A percentile compares a stretch with the other conserved stretches of the same genome.
These are phyloP conservation scores for Percopsis transmontana DNA, from an alignment of 2,113 vertebrate genomes.

Conservation along the genomic window DNA sequence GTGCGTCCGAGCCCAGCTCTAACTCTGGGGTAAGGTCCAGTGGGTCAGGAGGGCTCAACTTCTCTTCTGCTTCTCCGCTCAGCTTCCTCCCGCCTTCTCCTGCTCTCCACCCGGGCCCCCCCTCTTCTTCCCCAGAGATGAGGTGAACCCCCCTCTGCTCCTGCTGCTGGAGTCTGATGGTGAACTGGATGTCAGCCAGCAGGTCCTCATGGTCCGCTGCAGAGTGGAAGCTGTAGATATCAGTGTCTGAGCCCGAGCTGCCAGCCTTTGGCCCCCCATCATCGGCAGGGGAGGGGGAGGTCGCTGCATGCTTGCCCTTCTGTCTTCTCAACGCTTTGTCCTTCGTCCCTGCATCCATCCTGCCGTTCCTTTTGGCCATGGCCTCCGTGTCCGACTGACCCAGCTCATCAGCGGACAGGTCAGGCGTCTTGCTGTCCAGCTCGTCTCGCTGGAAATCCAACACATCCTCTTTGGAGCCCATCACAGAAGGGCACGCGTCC, in stretches of 20 bases:
- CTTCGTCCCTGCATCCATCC: constrained; percentile 20
- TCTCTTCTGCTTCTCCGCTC: constrained; percentile 33
- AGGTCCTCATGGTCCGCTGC: constrained; percentile 94
- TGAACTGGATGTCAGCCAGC: constrained; percentile 96
- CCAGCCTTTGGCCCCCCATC: constrained; percentile 83
- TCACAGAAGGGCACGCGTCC: constrained; percentile 66
- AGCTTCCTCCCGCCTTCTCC: constrained; percentile 1
- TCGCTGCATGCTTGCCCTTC: constrained; percentile 8
- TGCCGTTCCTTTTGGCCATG: constrained; percentile 71
- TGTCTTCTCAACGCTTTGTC: neutral
- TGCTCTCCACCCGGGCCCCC: neutral
- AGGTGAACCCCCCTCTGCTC: constrained; percentile 27
- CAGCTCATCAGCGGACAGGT: constrained; percentile 90
- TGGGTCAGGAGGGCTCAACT: constrained; percentile 36
- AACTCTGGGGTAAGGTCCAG: constrained; percentile 58
- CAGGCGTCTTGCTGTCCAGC: constrained; percentile 90
- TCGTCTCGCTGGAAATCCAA: constrained; percentile 82
- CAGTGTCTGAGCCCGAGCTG: constrained; percentile 94
- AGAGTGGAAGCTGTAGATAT: constrained; percentile 98
- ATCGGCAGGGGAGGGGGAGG: constrained; percentile 47
- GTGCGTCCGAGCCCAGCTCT: constrained; percentile 68
- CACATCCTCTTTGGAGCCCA: constrained; percentile 88
- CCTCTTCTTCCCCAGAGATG: neutral
- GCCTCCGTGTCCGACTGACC: constrained; percentile 87
- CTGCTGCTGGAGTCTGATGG: constrained; percentile 86